Conservation (phyloP, 1,140 invertebrate genomes). For the Aethina tumida region DNA sequence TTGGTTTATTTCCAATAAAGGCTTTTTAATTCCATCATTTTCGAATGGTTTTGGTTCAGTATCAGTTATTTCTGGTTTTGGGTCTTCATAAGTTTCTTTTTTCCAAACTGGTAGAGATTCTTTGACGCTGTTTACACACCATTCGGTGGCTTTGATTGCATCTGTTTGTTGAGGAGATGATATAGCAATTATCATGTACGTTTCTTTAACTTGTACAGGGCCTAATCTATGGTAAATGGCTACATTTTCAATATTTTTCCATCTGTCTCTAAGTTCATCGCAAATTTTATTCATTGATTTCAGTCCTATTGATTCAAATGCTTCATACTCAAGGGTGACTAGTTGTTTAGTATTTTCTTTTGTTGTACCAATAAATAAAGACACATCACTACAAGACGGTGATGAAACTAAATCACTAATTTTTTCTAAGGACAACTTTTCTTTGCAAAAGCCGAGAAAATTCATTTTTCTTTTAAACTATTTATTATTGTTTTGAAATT, state of each 20-base stretch:
- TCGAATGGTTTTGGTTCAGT: no score
- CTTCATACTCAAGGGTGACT: constrained; percentile 79
- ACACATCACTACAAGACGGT: constrained; percentile 74
- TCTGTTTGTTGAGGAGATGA: constrained; percentile 79
- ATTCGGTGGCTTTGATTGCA: constrained; percentile 71
- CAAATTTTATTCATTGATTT: constrained; percentile 78
- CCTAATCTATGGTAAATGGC: constrained; percentile 76
- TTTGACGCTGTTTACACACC: constrained; percentile 80
- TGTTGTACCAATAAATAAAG: constrained; percentile 85
- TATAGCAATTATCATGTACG: constrained; percentile 83
- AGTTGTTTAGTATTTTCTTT: constrained; percentile 79
- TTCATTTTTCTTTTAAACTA: constrained; percentile 41
- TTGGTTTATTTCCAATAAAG: constrained; percentile 22
- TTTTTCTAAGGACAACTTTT: constrained; percentile 57
- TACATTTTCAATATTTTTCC: constrained; percentile 63
- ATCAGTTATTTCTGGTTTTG: constrained; percentile 34
- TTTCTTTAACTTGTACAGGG: constrained; percentile 73
- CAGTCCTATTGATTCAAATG: constrained; percentile 84
- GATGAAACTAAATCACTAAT: constrained; percentile 57
- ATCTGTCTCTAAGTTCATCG: constrained; percentile 56
- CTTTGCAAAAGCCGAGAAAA: constrained; percentile 55
- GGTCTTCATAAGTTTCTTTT: constrained; percentile 76
- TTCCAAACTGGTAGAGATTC: constrained; percentile 94
- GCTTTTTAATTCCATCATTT: no score
- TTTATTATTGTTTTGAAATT: no score